Evolutionary conservation across 1,140 invertebrate genomes (phyloP).

Genomic region (Drepana arcuata): DNA sequence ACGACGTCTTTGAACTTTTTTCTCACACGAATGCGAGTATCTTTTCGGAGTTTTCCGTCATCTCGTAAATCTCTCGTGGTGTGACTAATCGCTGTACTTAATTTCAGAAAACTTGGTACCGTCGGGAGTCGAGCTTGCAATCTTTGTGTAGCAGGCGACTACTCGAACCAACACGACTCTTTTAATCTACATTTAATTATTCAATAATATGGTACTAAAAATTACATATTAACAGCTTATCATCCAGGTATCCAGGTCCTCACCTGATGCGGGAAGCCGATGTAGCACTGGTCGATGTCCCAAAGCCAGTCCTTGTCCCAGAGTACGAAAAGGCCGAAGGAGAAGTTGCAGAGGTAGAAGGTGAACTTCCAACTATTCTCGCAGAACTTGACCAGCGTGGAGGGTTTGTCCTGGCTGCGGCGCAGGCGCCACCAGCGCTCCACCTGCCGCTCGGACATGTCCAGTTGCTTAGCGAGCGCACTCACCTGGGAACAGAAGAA

Average conservation of each 20-base stretch:
- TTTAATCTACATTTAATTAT: too few relatives aligned
- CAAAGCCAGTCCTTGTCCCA: slow-evolving; percentile 97
- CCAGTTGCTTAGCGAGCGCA: slow-evolving; percentile 87
- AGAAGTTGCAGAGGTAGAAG: slow-evolving; percentile 89
- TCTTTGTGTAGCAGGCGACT: too few relatives aligned
- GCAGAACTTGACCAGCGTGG: slow-evolving; percentile 90
- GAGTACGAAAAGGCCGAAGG: slow-evolving; percentile 87
- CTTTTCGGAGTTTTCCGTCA: too few relatives aligned
- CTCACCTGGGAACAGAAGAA: slow-evolving; percentile 71
- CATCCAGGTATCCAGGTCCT: too few relatives aligned
- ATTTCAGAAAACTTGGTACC: too few relatives aligned
- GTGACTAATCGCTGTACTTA: too few relatives aligned
- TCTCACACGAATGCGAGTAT: too few relatives aligned
- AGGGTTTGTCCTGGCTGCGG: slow-evolving; percentile 87
- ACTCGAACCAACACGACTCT: too few relatives aligned
- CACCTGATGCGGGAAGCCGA: slow-evolving; percentile 81
- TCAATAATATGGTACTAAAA: too few relatives aligned
- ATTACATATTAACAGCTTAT: not conserved
- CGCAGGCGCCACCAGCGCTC: slow-evolving; percentile 91
- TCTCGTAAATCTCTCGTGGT: too few relatives aligned
- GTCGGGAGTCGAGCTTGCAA: too few relatives aligned
- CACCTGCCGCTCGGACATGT: slow-evolving; percentile 88
- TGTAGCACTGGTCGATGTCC: slow-evolving; percentile 94
- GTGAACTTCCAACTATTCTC: slow-evolving; percentile 92
- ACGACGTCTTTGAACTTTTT: too few relatives aligned